Base-by-base conservation (phyloP, 2,888 invertebrate genomes). In the Hedya salicella region DNA sequence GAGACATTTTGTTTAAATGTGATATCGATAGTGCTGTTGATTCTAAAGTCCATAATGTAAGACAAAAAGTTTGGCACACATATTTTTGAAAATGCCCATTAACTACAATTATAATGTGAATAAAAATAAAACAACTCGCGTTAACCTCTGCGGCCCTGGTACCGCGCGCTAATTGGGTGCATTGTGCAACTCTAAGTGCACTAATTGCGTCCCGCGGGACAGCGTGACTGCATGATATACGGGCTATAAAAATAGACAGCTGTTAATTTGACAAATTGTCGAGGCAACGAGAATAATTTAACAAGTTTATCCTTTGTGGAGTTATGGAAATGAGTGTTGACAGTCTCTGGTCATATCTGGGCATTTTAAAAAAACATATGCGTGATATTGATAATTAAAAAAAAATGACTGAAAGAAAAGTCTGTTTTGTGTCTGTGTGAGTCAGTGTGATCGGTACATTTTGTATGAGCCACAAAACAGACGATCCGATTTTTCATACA, bases 181-280 rank as follows among this genome's bases (percentile, higher is more conserved):
- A 79, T 73, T 75, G 75, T 74, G 75, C 76, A 75, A 71, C 67
- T 71, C 54, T 74, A 74, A 77, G 63, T 71, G 72, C 73, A 74
- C 71, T 78, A 78, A 77, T 79, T 78, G 76, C 70, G 71, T 75
- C 74, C 76, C 77, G 72, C 73, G 78, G 70, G 72, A 50, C 52
- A 46, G 59, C 48, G 25, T 25, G 32, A 54, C 36, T 32, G 48
- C 14, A 62, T 70, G 69, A 67, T 71, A 54, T 59, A 71, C 50
- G 69, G 69, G 46, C 68, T 62, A 67, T 70, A 71, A 71, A 71
- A 71, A 71, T 71, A 71, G 70, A 70, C 68, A 66, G 65, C 46
- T 70, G 69, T 56, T 71, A 53, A 67, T 69, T 68, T 62, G 50
- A 50, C 53, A 63, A 64, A 65, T 68, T 57, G 67, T 52, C 62